Evolutionary conservation across 2,888 invertebrate genomes (phyloP).

Genomic region (Amblyteles armatorius): DNA sequence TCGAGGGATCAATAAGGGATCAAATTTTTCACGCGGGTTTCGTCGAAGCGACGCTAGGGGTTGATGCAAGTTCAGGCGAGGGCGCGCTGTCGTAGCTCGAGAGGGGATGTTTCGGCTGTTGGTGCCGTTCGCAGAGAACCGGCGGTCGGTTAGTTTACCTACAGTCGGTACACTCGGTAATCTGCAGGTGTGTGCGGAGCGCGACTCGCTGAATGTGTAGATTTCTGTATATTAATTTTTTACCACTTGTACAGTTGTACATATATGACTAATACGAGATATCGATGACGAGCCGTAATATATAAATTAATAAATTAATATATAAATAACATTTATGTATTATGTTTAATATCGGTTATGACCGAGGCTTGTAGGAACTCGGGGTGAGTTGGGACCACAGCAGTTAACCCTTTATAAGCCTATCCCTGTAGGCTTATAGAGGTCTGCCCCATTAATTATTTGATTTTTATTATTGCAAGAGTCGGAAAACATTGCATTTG

Average conservation of each 20-base stretch:
- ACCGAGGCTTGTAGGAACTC: too few species aligned
- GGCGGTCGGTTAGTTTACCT: slow-evolving; percentile 5
- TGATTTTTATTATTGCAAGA: too few species aligned
- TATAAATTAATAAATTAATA: not conserved
- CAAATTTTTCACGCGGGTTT: not conserved
- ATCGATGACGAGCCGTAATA: slow-evolving; percentile 7
- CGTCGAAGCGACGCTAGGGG: not conserved
- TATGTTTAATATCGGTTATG: too few species aligned
- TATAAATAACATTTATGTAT: too few species aligned
- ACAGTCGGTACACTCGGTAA: slow-evolving; percentile 30
- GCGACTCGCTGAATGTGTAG: slow-evolving; percentile 13
- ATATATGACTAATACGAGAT: slow-evolving; percentile 17
- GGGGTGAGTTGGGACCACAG: too few species aligned
- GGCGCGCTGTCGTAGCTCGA: not conserved
- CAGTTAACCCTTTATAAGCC: too few species aligned
- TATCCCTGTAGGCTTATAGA: too few species aligned
- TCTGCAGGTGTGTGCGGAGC: slow-evolving; percentile 5
- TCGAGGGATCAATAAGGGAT: slow-evolving; percentile 3
- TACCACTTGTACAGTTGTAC: slow-evolving; percentile 35
- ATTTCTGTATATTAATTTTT: slow-evolving; percentile 22
- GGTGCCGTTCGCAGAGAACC: not conserved
- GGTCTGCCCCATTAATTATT: too few species aligned
- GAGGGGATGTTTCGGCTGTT: not conserved
- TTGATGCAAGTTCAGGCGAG: not conserved
- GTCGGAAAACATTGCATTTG: too few species aligned